Base-by-base conservation (phyloP, 2,888 invertebrate species). In the Psylliodes chrysocephalus region DNA sequence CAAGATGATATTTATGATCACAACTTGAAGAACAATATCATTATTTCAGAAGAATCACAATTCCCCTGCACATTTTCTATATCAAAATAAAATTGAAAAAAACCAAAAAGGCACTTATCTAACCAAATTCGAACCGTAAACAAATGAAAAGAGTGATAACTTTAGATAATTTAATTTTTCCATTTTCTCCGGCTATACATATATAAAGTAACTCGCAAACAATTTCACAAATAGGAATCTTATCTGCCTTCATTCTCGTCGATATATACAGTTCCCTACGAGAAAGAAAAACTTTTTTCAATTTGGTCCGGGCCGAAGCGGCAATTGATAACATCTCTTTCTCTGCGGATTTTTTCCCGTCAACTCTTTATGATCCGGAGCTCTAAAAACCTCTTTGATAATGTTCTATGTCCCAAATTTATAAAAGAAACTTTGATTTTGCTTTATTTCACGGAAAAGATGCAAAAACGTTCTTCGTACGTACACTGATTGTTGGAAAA, bases 371-470 rank as follows among this genome's bases (percentile, higher is more conserved):
- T 47, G 57, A 35, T 57, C 35, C 33, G 17, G 18, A 57, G 40
- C 59, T 59, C 49, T 47, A 22, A 47, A 57, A 57, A 49, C 12
- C 59, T 53, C 68, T 70, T 70, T 70, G 70, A 70, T 69, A 65
- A 66, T 64, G 63, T 69, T 70, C 65, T 62, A 18, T 55, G 33
- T 38, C 19, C 10, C 22, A 30, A 62, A 62, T 62, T 10, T 40
- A 49, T 65, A 67, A 72, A 69, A 63, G 71, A 67, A 67, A 68
- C 72, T 70, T 72, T 71, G 72, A 72, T 72, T 72, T 69, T 64
- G 69, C 69, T 68, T 70, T 71, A 68, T 69, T 71, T 69, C 19
- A 38, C 22, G 40, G 49, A 62, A 62, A 59, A 25, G 51, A 28
- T 49, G 28, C 22, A 51, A 59, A 59, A 59, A 40, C 38, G 14